Conservation (phyloP, 2,797 vertebrate species). For the Eupleurogrammus muticus region DNA sequence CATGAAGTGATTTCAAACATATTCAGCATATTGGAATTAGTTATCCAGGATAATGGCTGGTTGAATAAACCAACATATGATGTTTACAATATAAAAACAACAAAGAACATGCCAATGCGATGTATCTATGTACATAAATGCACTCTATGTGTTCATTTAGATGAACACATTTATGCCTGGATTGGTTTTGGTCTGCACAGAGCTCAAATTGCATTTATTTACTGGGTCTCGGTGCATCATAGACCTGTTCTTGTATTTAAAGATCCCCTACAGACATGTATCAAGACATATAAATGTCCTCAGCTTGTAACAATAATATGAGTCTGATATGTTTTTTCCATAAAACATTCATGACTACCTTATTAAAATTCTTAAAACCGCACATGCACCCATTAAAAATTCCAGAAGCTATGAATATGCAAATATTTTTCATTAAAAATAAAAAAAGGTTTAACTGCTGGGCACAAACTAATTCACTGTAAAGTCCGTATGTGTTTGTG, state of each 20-base stretch:
- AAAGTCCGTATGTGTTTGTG: too few species aligned
- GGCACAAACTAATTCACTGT: too few species aligned
- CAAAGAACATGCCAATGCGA: background rate
- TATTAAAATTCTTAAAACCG: background rate
- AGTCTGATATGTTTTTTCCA: background rate
- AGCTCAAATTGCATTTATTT: constrained; percentile 14
- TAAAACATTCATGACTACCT: background rate
- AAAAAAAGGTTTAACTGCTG: too few species aligned
- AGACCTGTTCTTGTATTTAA: background rate
- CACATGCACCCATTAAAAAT: background rate
- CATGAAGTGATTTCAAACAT: background rate
- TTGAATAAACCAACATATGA: background rate
- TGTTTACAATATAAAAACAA: background rate
- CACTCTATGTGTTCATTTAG: background rate
- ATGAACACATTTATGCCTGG: background rate
- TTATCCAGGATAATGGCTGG: too few species aligned
- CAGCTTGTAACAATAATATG: background rate
- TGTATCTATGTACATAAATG: background rate
- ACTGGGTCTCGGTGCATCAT: background rate
- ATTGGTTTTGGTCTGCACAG: background rate
- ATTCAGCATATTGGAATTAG: background rate
- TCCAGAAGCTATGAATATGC: background rate
- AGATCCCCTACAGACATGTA: background rate
- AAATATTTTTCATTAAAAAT: too few species aligned
- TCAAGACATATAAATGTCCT: background rate